Conservation (phyloP, 37 sponge, comb jelly and placozoan genomes). For the Halisarca cf. caerulea region DNA sequence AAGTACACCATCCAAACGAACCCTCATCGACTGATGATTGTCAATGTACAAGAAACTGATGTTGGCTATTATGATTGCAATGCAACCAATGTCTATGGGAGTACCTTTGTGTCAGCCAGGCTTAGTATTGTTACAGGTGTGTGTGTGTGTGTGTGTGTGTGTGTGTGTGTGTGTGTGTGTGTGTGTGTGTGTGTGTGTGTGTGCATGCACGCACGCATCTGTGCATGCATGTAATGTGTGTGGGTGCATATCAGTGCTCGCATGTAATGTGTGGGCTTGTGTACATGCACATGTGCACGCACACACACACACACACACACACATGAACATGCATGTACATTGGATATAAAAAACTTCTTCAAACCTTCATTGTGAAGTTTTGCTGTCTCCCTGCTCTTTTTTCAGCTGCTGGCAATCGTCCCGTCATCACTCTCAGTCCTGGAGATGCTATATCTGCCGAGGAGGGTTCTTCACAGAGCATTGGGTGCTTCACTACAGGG, state of each 20-base stretch:
- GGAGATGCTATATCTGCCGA: background rate
- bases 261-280: no score
- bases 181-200: no score
- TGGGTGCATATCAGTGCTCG: no score
- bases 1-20: background rate
- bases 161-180: no score
- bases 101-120: constrained; percentile 25
- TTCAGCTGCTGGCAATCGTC: background rate
- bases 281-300: no score
- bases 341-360: no score
- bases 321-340: no score
- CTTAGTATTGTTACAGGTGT: constrained; percentile 53
- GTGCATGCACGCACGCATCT: no score
- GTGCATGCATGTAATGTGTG: no score
- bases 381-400: background rate
- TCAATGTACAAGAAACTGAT: constrained; percentile 45
- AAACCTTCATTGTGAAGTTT: no score
- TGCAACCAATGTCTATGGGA: constrained; percentile 51
- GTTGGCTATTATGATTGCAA: constrained; percentile 55
- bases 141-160: background rate
- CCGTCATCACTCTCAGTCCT: background rate
- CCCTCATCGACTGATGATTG: constrained; percentile 31
- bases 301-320: no score
- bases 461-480: background rate
- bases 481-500: constrained; percentile 16